phyloP scores from a whole-genome alignment of 2,888 invertebrate species.

The Chorisops tibialis region DNA sequence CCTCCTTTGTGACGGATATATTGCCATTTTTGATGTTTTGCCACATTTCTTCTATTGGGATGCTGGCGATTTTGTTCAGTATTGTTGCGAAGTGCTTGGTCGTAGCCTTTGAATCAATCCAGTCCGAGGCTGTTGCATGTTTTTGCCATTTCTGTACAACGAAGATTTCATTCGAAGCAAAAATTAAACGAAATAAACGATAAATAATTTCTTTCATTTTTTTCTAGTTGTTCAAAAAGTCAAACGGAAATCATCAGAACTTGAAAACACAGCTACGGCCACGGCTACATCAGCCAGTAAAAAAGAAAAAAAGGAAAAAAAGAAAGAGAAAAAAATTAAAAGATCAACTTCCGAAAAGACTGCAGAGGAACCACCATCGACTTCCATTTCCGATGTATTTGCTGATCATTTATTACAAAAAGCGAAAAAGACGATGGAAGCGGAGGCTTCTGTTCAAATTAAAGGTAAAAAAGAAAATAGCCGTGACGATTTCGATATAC shows the following conservation, averaged over 20 bases:
- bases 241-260: constrained; percentile 53
- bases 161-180: too few species aligned
- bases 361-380: constrained; percentile 38
- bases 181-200: too few species aligned
- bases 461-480: constrained; percentile 40
- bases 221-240: constrained; percentile 38
- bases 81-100: too few species aligned
- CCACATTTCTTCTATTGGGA: too few species aligned
- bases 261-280: constrained; percentile 29
- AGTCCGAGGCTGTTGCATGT: too few species aligned
- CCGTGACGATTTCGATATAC: constrained; percentile 52
- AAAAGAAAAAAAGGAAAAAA: constrained; percentile 53
- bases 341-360: constrained; percentile 36
- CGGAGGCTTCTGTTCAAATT: constrained; percentile 36
- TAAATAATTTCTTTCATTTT: constrained; percentile 13
- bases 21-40: too few species aligned
- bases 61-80: too few species aligned
- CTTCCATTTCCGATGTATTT: constrained; percentile 61
- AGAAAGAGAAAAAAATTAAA: constrained; percentile 51
- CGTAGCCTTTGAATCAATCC: too few species aligned
- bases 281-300: constrained; percentile 41
- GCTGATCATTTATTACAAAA: constrained; percentile 60
- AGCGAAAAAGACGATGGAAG: constrained; percentile 47
- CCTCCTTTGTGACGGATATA: too few species aligned
- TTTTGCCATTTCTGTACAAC: too few species aligned